Percentiles rank a stretch among this genome's conserved stretches.
phyloP scores from a whole-genome alignment of 2,888 invertebrate species.

The Tetanocera ferruginea region DNA sequence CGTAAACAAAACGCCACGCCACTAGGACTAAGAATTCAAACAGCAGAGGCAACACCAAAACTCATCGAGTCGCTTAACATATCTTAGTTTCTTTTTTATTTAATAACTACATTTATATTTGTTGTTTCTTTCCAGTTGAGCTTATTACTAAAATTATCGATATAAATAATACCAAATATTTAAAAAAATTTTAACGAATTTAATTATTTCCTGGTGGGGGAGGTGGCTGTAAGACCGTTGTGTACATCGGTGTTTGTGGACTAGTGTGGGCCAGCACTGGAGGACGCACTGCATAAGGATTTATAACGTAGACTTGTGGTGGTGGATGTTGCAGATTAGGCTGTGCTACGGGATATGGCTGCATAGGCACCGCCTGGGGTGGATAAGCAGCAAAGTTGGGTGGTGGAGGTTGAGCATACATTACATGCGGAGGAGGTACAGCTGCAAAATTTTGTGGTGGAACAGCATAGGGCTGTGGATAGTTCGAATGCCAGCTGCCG shows the following conservation, averaged over 20 bases:
- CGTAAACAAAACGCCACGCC: not conserved
- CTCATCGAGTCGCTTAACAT: not conserved
- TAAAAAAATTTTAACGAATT: not conserved
- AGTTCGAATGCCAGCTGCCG: conserved; percentile 67
- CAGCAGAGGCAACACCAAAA: not conserved
- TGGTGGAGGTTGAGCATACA: conserved; percentile 33
- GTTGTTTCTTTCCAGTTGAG: not conserved
- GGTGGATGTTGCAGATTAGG: conserved; percentile 6
- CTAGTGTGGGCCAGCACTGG: not conserved
- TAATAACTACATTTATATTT: not conserved
- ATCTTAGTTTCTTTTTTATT: not conserved
- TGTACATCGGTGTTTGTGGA: conserved; percentile 1
- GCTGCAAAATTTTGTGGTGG: conserved; percentile 1
- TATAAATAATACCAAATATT: not conserved
- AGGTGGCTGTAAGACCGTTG: conserved; percentile 26
- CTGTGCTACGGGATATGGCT: not conserved
- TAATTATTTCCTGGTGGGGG: conserved; percentile 47
- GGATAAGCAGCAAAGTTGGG: conserved; percentile 38
- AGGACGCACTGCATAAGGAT: conserved; percentile 46
- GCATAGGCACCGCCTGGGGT: conserved; percentile 17
- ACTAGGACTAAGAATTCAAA: not conserved
- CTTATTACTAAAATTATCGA: no score
- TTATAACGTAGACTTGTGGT: conserved; percentile 44
- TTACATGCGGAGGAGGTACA: conserved; percentile 3
- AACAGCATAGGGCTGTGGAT: conserved; percentile 53